Percentiles rank a stretch among this genome's conserved stretches.
Conservation (phyloP, 2,113 vertebrate species). For the Calypte anna region DNA sequence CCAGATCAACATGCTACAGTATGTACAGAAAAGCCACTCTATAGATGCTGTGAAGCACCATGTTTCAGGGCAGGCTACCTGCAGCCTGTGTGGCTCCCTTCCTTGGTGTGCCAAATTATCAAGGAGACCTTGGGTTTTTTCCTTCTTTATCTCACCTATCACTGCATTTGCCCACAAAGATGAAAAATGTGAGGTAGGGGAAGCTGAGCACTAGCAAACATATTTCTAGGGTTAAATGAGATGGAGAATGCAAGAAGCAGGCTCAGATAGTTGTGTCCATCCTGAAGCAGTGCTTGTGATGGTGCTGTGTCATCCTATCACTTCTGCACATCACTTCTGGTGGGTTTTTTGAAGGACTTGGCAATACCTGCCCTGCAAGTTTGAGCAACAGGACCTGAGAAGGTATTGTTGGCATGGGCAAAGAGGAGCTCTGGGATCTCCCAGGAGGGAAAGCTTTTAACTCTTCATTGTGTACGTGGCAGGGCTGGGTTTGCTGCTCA, state of each 20-base stretch:
- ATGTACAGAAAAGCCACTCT: not conserved
- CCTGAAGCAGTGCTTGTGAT: not conserved
- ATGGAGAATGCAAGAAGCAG: not conserved
- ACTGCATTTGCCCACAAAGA: not conserved
- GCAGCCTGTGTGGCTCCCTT: not conserved
- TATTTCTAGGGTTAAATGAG: not conserved
- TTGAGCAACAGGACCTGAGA: not conserved
- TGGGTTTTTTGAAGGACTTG: not conserved
- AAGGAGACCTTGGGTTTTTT: fast-evolving
- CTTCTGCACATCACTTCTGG: not conserved
- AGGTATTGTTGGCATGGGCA: not conserved
- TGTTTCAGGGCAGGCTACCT: not conserved
- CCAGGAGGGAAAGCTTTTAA: not conserved
- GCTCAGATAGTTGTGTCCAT: not conserved
- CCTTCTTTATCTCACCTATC: not conserved
- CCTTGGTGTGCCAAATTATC: too few relatives aligned
- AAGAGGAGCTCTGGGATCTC: not conserved
- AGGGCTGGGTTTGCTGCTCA: not conserved
- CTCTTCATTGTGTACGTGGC: too few relatives aligned
- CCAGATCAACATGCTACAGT: not conserved
- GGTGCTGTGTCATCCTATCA: not conserved
- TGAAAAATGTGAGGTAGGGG: not conserved
- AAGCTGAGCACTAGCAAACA: not conserved
- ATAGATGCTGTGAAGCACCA: not conserved
- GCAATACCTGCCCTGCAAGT: not conserved